phyloP scores from a whole-genome alignment of 2,797 vertebrate genomes.

The Hirundo rustica region DNA sequence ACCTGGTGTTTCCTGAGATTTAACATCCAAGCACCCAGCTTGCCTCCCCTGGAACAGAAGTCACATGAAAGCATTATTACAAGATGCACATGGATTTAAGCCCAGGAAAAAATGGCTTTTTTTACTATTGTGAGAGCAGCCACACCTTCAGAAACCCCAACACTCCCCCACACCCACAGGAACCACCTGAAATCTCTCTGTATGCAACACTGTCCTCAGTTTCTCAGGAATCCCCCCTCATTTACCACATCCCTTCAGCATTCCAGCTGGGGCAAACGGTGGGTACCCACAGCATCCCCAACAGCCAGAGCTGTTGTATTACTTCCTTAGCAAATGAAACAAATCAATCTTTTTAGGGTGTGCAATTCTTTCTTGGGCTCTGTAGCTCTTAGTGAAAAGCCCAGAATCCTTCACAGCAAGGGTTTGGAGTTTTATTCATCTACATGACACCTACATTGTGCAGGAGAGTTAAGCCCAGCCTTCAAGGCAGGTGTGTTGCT shows the following conservation, averaged over 20 bases:
- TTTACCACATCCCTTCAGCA: background rate
- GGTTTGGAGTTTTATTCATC: background rate
- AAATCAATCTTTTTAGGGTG: background rate
- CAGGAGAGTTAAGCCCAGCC: background rate
- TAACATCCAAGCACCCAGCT: background rate
- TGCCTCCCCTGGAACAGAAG: background rate
- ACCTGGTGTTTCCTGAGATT: background rate
- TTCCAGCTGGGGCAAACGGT: background rate
- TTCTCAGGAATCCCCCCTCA: background rate
- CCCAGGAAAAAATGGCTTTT: background rate
- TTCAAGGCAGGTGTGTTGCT: background rate
- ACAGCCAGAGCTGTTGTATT: background rate
- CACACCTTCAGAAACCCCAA: background rate
- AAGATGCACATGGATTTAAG: slow-evolving; percentile 2
- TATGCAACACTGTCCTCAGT: background rate
- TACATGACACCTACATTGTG: background rate
- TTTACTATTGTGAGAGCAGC: background rate
- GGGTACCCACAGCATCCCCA: background rate
- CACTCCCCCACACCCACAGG: background rate
- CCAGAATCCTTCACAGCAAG: background rate
- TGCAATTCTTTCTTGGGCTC: background rate
- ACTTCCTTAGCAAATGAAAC: background rate
- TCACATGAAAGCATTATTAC: background rate
- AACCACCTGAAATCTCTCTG: background rate
- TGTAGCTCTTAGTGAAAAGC: background rate